Evolutionary conservation across 2,113 vertebrate species (phyloP), one percentile per base, ranked within the genome.

Genomic region (Chaenogobius annularis): DNA sequence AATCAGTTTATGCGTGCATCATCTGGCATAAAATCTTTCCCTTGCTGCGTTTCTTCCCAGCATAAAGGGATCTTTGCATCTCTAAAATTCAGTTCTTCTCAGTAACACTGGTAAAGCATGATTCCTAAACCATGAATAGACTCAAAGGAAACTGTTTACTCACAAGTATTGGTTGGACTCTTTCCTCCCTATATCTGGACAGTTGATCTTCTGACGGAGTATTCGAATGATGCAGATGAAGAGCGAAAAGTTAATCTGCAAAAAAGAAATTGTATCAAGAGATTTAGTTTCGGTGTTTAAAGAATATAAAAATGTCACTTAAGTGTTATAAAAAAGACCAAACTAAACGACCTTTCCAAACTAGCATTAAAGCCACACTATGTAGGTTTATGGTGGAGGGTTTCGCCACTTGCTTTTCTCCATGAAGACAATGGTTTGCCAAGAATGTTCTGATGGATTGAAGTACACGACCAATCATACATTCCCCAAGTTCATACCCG

Each of bases 181-280:
- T 0, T 92, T 96, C 83, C 94, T 95, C 56, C 96, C 94, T 0
- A 97, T 94, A 0, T 99, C 96, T 0, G 97, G 96, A 43, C 97
- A 96, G 75, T 95, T 96, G 74, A 99, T 91, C 85, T 99, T 99
- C 93, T 99, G 96, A 2, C 96, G 94, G 67, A 99, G 93, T 83
- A 99, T 98, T 20, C 96, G 93, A 84, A 99, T 97, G 85, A 99
- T 99, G 87, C 96, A 94, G 72, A 98, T 94, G 83, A 99, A 99
- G 35, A 99, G 93, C 73, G 96, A 89, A 75, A 96, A 98, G 87
- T 99, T 99, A 75, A 97, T 94, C 98, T 99, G 86, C 56, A 5
- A 47, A 48, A 46, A 14, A 54, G 48, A 65, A 23, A 46, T n/a
- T 19, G 0, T 14, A 14, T 35, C 40, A 26, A 37, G 35, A n/a